Evolutionary conservation across 1,140 invertebrate species (phyloP).

Genomic region (Odontomachus brunneus): DNA sequence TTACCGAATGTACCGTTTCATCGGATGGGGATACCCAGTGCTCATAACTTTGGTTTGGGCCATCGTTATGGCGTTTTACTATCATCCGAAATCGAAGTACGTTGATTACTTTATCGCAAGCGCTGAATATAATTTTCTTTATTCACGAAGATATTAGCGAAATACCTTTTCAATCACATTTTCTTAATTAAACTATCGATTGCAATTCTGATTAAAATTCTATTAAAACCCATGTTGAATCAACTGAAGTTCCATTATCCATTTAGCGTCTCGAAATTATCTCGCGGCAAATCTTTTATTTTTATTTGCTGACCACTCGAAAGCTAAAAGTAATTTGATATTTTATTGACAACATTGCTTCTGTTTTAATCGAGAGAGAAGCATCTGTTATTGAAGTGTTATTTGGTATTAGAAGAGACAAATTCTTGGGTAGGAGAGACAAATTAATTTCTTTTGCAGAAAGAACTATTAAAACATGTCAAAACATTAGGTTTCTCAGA

Average conservation of each 20-base stretch:
- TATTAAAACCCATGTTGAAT: not conserved
- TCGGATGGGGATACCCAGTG: conserved; percentile 94
- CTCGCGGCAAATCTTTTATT: not conserved
- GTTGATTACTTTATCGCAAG: conserved; percentile 40
- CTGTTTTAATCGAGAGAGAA: not conserved
- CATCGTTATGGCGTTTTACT: conserved; percentile 87
- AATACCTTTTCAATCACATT: not conserved
- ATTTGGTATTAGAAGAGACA: not conserved
- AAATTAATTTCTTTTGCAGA: not conserved
- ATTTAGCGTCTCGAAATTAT: no score
- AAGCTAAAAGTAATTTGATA: not conserved
- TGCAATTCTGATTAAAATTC: not conserved
- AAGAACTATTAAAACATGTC: conserved; percentile 35
- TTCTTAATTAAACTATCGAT: not conserved
- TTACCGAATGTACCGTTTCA: conserved; percentile 89
- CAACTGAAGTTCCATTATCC: not conserved
- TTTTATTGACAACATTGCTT: not conserved
- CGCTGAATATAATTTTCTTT: not conserved
- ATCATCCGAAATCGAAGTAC: conserved; percentile 83
- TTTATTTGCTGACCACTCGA: not conserved
- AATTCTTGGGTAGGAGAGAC: no score
- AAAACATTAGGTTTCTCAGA: conserved; percentile 82
- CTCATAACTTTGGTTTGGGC: conserved; percentile 91
- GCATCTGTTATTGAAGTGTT: not conserved
- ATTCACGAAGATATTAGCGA: not conserved